Conservation (phyloP, 2,888 invertebrate genomes). For the Labia minor region DNA sequence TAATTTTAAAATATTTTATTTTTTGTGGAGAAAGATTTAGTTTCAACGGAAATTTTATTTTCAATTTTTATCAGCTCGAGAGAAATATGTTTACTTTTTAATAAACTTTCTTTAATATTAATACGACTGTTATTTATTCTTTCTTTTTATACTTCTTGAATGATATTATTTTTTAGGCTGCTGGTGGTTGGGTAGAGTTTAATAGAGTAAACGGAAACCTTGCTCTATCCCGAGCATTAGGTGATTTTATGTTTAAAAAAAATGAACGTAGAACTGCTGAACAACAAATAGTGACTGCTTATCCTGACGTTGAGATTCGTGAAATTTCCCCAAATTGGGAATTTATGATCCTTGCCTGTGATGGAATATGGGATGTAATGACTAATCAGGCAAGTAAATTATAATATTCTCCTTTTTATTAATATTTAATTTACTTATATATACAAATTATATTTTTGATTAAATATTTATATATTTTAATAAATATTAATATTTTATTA, state of each 20-base stretch:
- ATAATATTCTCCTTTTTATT: background rate
- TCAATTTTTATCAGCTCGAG: too few relatives aligned
- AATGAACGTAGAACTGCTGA: constrained; percentile 75
- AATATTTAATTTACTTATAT: background rate
- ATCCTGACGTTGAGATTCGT: constrained; percentile 79
- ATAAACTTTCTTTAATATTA: too few relatives aligned
- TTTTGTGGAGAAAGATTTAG: too few relatives aligned
- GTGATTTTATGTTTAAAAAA: constrained; percentile 93
- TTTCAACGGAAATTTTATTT: too few relatives aligned
- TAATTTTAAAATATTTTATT: too few relatives aligned
- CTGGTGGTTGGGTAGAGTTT: constrained; percentile 95
- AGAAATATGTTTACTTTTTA: too few relatives aligned
- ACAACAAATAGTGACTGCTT: constrained; percentile 95
- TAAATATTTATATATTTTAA: background rate
- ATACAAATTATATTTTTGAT: background rate
- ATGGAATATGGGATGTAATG: constrained; percentile 99
- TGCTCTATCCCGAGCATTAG: constrained; percentile 89
- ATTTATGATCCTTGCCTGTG: constrained; percentile 92
- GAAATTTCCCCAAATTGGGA: constrained; percentile 84
- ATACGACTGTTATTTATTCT: too few relatives aligned
- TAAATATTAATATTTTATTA: too few relatives aligned
- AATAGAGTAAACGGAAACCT: constrained; percentile 97
- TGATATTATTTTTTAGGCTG: constrained; percentile 55
- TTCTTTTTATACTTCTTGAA: too few relatives aligned
- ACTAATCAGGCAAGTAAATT: constrained; percentile 62